A percentile compares a stretch with the other conserved stretches of the same genome.
Evolutionary conservation across 2,797 vertebrate species (phyloP).

Genomic region (Xerus rutilus): DNA sequence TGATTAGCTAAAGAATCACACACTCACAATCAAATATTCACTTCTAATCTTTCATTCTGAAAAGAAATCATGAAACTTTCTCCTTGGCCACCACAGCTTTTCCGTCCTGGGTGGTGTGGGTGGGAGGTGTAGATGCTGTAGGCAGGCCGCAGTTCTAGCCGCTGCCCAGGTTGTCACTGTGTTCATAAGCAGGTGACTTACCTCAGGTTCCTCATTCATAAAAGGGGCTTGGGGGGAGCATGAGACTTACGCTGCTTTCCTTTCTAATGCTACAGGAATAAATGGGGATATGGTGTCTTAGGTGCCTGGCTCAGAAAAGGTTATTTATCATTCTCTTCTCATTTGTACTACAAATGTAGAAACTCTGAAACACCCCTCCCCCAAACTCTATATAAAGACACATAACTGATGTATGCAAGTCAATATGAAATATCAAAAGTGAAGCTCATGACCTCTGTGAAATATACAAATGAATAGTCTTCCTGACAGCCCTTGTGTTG

Average conservation of each 20-base stretch:
- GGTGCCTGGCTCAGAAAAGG: neutral
- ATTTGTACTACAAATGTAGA: neutral
- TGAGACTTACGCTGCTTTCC: neutral
- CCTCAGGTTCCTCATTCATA: neutral
- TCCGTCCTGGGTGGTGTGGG: too few relatives aligned
- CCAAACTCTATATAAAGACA: neutral
- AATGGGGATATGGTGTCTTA: neutral
- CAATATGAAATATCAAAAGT: neutral
- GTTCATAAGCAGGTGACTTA: neutral
- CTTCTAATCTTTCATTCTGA: neutral
- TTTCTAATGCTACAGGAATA: neutral
- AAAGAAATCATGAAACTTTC: neutral
- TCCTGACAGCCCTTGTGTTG: neutral
- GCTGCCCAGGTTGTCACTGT: neutral
- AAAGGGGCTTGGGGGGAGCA: neutral
- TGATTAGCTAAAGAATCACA: neutral
- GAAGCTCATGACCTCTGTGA: neutral
- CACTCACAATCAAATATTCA: neutral
- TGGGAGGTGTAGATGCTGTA: neutral
- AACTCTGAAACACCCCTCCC: neutral
- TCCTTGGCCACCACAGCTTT: neutral
- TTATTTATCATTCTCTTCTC: neutral
- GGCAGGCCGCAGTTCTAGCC: neutral
- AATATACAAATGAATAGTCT: neutral
- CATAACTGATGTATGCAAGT: neutral